phyloP scores from a whole-genome alignment of 1,140 invertebrate genomes.

The Diabrotica virgifera region DNA sequence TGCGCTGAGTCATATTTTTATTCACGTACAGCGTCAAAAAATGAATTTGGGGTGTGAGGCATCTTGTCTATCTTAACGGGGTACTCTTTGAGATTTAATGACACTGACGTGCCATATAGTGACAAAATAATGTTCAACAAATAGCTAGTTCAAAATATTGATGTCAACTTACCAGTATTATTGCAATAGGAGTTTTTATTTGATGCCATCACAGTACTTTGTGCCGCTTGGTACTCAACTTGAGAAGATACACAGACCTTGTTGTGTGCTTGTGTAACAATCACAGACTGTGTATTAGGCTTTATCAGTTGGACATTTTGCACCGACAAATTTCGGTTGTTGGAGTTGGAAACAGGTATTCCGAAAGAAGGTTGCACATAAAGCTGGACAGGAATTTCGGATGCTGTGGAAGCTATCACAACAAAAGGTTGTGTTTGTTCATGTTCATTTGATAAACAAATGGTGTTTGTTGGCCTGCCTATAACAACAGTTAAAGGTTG shows the following conservation, averaged over 20 bases:
- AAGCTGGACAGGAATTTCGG: slow-evolving; percentile 45
- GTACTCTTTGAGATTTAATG: no score
- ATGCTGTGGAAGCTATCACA: slow-evolving; percentile 43
- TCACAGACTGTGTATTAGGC: slow-evolving; percentile 49
- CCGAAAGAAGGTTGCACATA: slow-evolving; percentile 38
- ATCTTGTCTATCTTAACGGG: no score
- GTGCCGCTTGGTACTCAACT: slow-evolving; percentile 10
- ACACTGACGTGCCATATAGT: no score
- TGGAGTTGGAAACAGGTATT: slow-evolving; percentile 30
- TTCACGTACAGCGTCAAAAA: no score
- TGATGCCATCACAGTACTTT: slow-evolving; percentile 12
- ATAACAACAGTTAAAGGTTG: slow-evolving; percentile 39
- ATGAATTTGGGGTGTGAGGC: no score
- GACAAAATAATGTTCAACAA: no score
- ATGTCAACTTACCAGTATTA: slow-evolving; percentile 9
- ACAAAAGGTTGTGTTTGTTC: slow-evolving; percentile 39
- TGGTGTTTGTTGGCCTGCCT: slow-evolving; percentile 27
- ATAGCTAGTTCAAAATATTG: no score
- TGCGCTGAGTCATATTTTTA: no score
- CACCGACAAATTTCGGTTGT: slow-evolving; percentile 33
- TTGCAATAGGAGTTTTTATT: slow-evolving; percentile 9
- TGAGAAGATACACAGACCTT: slow-evolving; percentile 28
- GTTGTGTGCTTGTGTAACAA: slow-evolving; percentile 50
- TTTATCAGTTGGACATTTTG: slow-evolving; percentile 37
- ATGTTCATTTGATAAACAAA: slow-evolving; percentile 37